Evolutionary conservation across 2,888 invertebrate species (phyloP).

Genomic region (Mesorhabditis belari): DNA sequence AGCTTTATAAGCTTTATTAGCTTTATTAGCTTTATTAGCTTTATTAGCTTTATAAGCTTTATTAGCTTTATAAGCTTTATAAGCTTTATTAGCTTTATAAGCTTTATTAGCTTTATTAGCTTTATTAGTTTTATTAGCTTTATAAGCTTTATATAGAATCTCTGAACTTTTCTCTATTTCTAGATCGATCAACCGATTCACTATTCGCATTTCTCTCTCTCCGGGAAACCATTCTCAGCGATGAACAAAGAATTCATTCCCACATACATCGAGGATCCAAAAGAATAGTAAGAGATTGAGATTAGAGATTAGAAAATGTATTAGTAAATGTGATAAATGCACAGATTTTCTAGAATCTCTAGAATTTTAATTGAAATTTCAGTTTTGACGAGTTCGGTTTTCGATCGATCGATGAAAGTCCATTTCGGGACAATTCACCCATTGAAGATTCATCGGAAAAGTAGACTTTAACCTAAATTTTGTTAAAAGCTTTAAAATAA

Average conservation of each 20-base stretch:
- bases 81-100: no score
- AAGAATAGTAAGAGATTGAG: slow-evolving; percentile 13
- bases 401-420: slow-evolving; percentile 63
- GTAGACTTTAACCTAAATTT: slow-evolving; percentile 3
- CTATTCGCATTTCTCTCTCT: slow-evolving; percentile 33
- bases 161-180: no score
- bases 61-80: no score
- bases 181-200: slow-evolving; percentile 31
- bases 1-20: no score
- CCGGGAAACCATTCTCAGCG: slow-evolving; percentile 41
- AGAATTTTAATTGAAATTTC: no score
- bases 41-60: no score
- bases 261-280: slow-evolving; percentile 39
- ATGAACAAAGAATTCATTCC: slow-evolving; percentile 34
- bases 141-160: no score
- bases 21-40: no score
- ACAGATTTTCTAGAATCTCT: no score
- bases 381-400: slow-evolving; percentile 97
- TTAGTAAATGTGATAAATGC: no score
- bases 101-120: no score
- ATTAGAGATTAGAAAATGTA: not conserved
- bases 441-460: not conserved
- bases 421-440: not conserved
- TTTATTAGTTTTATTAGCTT: no score
- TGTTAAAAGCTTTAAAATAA: slow-evolving; percentile 68